Base-by-base conservation (phyloP, 2,113 vertebrate genomes). In the Gymnocephalus cernua region DNA sequence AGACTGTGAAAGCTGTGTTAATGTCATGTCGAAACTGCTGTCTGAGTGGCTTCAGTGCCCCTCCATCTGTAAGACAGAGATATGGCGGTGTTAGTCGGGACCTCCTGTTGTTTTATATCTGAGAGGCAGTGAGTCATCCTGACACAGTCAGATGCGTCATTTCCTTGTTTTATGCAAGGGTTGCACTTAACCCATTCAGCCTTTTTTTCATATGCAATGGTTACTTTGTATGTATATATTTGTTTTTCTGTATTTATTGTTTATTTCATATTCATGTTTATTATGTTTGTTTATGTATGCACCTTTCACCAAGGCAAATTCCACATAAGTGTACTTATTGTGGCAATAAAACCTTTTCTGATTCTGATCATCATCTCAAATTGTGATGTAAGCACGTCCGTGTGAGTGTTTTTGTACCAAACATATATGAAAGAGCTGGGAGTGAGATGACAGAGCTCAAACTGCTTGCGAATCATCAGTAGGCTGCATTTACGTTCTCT, bases 101-200 rank as follows among this genome's bases (percentile, higher is more conserved):
- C 64, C 44, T 12, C 53, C 77, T 25, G 19, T 63, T 70, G 85
- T 68, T 67, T 11, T 1, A n/a, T 51, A 56, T 85, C 58, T 65
- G 38, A 77, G 59, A 73, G 47, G 19, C 56, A 59, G 23, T 69
- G 57, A 59, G 12, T 81, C 74, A 79, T 57, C 25, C 73, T 67
- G 69, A 79, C 74, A 64, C 14, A 18, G 77, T 74, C 68, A 70
- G 47, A 57, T 47, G 44, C 70, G 51, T 58, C 38, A 54, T 80
- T 83, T 67, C 6, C 32, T 32, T 32, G 32, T 32, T 32, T 6
- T 32, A 32, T 6, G 32, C 32, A 32, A 32, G 32, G 32, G 32
- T 32, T 6, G 32, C 32, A 6, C 32, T 32, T 5, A 32, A 32
- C 32, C 32, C 32, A 32, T 32, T 32, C 4, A 32, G 29, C 29